phyloP scores from a whole-genome alignment of 2,797 vertebrate genomes.

The Glyptemys insculpta region DNA sequence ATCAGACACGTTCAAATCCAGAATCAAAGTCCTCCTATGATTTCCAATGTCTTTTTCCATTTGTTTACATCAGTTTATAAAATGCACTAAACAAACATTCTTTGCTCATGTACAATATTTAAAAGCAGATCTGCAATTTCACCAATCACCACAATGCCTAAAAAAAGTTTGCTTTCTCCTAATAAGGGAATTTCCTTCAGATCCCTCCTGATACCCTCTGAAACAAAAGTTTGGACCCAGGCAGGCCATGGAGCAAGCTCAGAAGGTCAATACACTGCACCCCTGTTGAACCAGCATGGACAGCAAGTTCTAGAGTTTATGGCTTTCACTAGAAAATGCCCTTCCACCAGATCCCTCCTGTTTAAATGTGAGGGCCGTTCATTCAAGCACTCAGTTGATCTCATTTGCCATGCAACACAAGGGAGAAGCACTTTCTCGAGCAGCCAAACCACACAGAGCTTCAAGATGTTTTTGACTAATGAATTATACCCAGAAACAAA shows the following conservation, averaged over 20 bases:
- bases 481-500: conserved; percentile 45
- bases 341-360: not conserved
- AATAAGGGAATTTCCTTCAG: not conserved
- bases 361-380: conserved; percentile 35
- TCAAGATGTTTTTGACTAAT: not conserved
- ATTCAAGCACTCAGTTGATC: not conserved
- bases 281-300: conserved; percentile 23
- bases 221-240: conserved; percentile 1
- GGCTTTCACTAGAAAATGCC: not conserved
- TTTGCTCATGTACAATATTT: conserved; percentile 16
- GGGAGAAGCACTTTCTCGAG: conserved; percentile 13
- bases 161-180: conserved; percentile 6
- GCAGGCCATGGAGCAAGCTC: not conserved
- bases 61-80: conserved; percentile 1
- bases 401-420: not conserved
- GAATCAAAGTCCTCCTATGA: conserved; percentile 20
- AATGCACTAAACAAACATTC: not conserved
- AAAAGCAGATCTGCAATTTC: conserved; percentile 22
- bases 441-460: conserved; percentile 10
- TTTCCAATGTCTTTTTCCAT: conserved; percentile 57
- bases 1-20: conserved; percentile 17
- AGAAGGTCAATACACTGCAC: not conserved
- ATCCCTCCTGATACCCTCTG: not conserved
- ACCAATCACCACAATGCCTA: not conserved
- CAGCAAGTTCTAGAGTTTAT: conserved; percentile 22